A percentile compares a stretch with the other conserved stretches of the same genome.
Conservation (phyloP, 2,888 invertebrate species). For the Encarsia formosa region DNA sequence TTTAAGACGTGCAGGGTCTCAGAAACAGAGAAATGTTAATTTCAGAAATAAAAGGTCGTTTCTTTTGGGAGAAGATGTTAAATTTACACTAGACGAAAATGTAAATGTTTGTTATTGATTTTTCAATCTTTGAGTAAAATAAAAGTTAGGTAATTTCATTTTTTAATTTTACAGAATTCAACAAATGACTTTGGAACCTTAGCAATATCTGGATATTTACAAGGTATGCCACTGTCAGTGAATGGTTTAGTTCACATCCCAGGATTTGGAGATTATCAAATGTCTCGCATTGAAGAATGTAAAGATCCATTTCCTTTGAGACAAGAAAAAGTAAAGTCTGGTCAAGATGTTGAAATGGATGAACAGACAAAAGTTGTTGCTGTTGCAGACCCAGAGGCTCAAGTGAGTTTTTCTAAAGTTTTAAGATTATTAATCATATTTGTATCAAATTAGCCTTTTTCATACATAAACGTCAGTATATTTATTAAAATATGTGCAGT, state of each 20-base stretch:
- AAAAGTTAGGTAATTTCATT: neutral
- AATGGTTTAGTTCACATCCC: slow-evolving; percentile 88
- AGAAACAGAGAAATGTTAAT: slow-evolving; percentile 71
- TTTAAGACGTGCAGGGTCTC: slow-evolving; percentile 72
- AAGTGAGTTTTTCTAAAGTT: slow-evolving; percentile 44
- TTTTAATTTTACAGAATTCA: slow-evolving; percentile 13
- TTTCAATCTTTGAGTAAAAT: neutral
- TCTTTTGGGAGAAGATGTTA: slow-evolving; percentile 75
- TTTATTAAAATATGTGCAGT: too few relatives aligned
- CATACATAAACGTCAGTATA: too few relatives aligned
- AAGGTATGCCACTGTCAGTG: slow-evolving; percentile 78
- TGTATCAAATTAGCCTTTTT: too few relatives aligned
- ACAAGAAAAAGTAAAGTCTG: slow-evolving; percentile 45
- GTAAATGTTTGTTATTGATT: slow-evolving; percentile 32
- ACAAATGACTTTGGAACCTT: slow-evolving; percentile 62
- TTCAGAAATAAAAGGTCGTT: slow-evolving; percentile 80
- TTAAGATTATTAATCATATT: too few relatives aligned
- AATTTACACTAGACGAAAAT: slow-evolving; percentile 58
- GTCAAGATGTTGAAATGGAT: slow-evolving; percentile 50
- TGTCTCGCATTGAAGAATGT: slow-evolving; percentile 71
- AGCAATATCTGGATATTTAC: slow-evolving; percentile 81
- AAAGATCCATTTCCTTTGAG: slow-evolving; percentile 65
- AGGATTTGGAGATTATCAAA: slow-evolving; percentile 90
- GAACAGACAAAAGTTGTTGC: slow-evolving; percentile 55
- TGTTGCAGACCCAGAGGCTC: slow-evolving; percentile 62